These are phyloP conservation scores for Hoplostethus atlanticus DNA, from an alignment of 2,797 vertebrate species.

Conservation along the genomic window DNA sequence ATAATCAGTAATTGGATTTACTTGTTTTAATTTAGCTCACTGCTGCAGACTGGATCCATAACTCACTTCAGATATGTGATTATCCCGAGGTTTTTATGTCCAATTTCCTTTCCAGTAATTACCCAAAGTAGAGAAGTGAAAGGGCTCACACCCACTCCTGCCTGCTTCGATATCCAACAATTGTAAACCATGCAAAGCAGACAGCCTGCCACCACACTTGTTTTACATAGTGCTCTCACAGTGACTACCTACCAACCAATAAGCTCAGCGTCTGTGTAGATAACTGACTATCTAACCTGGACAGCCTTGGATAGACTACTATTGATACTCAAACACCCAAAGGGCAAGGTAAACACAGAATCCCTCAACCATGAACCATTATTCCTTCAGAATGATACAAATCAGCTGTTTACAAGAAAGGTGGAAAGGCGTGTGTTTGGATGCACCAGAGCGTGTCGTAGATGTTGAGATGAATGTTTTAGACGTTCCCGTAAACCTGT, in stretches of 20 bases:
- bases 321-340: too few species aligned
- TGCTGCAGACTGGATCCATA: slow-evolving; percentile 69
- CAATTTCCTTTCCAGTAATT: slow-evolving; percentile 68
- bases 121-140: slow-evolving; percentile 44
- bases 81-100: slow-evolving; percentile 64
- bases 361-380: too few species aligned
- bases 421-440: too few species aligned
- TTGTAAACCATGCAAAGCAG: slow-evolving; percentile 61
- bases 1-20: slow-evolving; percentile 78
- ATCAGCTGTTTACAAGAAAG: too few species aligned
- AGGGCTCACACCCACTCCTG: slow-evolving; percentile 49
- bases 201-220: slow-evolving; percentile 29
- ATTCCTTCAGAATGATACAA: too few species aligned
- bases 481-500: too few species aligned
- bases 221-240: slow-evolving; percentile 71
- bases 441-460: too few species aligned
- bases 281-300: slow-evolving; percentile 1
- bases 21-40: slow-evolving; percentile 77
- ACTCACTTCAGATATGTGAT: slow-evolving; percentile 70
- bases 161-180: slow-evolving; percentile 38
- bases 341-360: too few species aligned
- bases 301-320: too few species aligned
- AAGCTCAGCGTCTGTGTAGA: slow-evolving; percentile 27
- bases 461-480: too few species aligned
- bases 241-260: slow-evolving; percentile 65